Evolutionary conservation across 2,797 vertebrate species (phyloP).

Genomic region (Bovichtus diacanthus): DNA sequence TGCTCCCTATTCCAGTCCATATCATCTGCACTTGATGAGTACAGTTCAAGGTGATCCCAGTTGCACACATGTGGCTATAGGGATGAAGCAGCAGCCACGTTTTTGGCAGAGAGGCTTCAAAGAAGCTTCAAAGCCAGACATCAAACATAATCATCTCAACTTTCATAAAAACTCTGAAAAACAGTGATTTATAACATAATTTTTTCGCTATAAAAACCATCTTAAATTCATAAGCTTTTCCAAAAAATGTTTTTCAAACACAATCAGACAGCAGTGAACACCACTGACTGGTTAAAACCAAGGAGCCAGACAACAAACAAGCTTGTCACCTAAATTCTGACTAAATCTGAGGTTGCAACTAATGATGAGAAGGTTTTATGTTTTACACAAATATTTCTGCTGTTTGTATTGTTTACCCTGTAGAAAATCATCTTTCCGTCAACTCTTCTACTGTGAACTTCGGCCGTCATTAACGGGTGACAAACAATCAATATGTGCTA

Average conservation of each 20-base stretch:
- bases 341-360: no score
- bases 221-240: slow-evolving; percentile 17
- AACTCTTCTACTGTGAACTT: slow-evolving; percentile 29
- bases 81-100: slow-evolving; percentile 11
- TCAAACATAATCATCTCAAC: slow-evolving; percentile 37
- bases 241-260: slow-evolving; percentile 1
- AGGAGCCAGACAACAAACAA: slow-evolving; percentile 6
- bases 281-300: background rate
- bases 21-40: background rate
- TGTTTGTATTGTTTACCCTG: background rate
- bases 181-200: slow-evolving; percentile 18
- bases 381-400: background rate
- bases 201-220: slow-evolving; percentile 9
- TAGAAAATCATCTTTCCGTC: slow-evolving; percentile 15
- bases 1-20: slow-evolving; percentile 5
- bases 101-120: slow-evolving; percentile 18
- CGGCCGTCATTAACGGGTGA: slow-evolving; percentile 41
- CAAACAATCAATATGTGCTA: slow-evolving; percentile 48
- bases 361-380: no score
- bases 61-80: background rate
- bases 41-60: background rate
- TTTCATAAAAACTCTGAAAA: slow-evolving; percentile 34
- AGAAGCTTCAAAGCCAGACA: slow-evolving; percentile 35
- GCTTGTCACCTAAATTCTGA: no score
- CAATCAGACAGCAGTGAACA: background rate